Percentiles rank a stretch among this genome's conserved stretches.
These are phyloP conservation scores for Agrochola lota DNA, from an alignment of 2,888 invertebrate species.

Conservation along the genomic window DNA sequence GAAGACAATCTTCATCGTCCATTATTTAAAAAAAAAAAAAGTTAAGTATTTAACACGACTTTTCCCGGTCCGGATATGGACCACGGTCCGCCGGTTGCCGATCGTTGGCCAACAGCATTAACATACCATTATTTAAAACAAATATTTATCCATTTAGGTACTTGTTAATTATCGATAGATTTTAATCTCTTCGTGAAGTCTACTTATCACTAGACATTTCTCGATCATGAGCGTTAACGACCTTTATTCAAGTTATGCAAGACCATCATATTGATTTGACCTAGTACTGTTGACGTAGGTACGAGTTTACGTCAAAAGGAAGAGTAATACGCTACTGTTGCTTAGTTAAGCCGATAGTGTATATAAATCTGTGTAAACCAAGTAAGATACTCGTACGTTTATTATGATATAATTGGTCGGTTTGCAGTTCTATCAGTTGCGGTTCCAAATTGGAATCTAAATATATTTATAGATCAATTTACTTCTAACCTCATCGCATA, in stretches of 20 bases:
- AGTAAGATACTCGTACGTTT: neutral
- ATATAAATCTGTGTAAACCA: neutral
- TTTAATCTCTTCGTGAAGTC: neutral
- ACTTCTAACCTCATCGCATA: neutral
- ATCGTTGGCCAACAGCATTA: no score
- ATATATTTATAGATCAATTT: neutral
- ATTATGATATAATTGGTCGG: neutral
- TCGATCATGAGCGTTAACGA: conserved; percentile 14
- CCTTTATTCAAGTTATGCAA: conserved; percentile 9
- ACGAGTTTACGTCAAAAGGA: conserved; percentile 13
- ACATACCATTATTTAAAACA: neutral
- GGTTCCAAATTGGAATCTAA: conserved; percentile 3
- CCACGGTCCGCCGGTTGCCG: no score
- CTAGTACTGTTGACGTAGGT: conserved; percentile 8
- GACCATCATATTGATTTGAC: conserved; percentile 13
- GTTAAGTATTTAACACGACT: no score
- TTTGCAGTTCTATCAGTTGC: neutral
- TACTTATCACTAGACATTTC: conserved; percentile 17
- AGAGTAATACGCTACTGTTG: conserved; percentile 1
- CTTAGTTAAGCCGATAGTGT: neutral
- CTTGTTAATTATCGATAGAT: neutral
- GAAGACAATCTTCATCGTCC: no score
- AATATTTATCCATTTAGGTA: neutral
- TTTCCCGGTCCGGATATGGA: no score
- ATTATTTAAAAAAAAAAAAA: no score